Evolutionary conservation across 1,140 invertebrate species (phyloP), one percentile per base, ranked within the genome.

Genomic region (Drosophila sproati): DNA sequence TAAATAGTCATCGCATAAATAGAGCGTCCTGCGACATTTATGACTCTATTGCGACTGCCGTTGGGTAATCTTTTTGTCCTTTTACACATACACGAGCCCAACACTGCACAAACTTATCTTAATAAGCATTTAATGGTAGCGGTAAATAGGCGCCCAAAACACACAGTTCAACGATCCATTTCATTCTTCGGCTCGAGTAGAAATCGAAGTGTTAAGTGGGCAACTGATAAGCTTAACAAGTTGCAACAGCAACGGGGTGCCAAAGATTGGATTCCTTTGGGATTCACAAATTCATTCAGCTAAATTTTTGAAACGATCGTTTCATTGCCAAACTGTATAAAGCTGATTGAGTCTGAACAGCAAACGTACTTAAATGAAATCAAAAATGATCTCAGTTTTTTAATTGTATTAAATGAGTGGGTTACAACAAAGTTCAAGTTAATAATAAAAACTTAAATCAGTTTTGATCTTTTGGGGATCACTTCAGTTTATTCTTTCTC

Each of bases 1-100:
- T 89, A 90, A 91, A 89, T 85, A 64, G 87, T 91, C 87, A 89
- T 89, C 86, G 59, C 86, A 89, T 89, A 89, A 89, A 89, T 89
- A 89, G 69, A 70, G 59, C 45, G 66, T 47, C 51, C 39, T 32
- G 59, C 89, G 83, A 88, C 83, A 88, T 88, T 89, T 88, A 88
- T 88, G 83, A 88, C 85, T 88, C 85, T 59, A 77, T 88, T 88
- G 68, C 78, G 70, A 52, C 74, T 81, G 82, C 73, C 73, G 56
- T 50, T 57, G 29, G 77, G 61, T 52, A 78, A 85, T 71, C 83
- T 60, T 55, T 20, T 20, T 74, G 82, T 73, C 67, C 45, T 50
- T 56, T 80, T 73, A 73, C 39, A 66, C 79, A 77, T 7, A 5
- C 82, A 61, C 66, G 73, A 60, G 60, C 62, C 63, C 12, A 43